phyloP scores from a whole-genome alignment of 1,140 invertebrate species.

The Rhopalosiphum padi region DNA sequence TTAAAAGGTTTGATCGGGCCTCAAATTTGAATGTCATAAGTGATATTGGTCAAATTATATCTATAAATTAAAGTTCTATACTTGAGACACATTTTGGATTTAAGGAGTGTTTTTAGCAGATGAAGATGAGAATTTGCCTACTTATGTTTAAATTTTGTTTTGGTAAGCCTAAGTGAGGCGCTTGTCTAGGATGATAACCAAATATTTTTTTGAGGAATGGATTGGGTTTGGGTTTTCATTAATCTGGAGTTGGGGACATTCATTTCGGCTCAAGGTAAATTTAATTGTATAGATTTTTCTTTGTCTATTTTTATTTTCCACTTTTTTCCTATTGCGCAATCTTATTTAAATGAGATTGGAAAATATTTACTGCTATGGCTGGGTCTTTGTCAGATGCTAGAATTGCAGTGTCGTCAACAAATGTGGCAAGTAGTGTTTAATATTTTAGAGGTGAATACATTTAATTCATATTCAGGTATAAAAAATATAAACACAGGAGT shows the following conservation, averaged over 20 bases:
- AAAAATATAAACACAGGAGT: too few species aligned
- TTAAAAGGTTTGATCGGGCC: too few species aligned
- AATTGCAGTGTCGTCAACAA: too few species aligned
- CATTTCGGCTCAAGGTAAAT: neutral
- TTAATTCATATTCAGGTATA: too few species aligned
- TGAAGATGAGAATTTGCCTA: neutral
- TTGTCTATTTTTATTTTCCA: neutral
- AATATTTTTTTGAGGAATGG: neutral
- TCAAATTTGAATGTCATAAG: too few species aligned
- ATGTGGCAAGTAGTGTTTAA: too few species aligned
- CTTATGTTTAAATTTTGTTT: too few species aligned
- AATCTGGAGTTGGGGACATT: neutral
- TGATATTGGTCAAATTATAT: too few species aligned
- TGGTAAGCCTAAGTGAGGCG: neutral
- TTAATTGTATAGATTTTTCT: neutral
- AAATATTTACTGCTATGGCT: too few species aligned
- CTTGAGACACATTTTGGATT: neutral
- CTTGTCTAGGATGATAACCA: neutral
- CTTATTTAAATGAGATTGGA: neutral
- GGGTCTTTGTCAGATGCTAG: too few species aligned
- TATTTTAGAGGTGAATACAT: too few species aligned
- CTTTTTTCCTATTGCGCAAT: neutral
- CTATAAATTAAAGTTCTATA: neutral
- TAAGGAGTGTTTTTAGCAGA: neutral
- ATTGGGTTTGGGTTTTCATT: neutral